phyloP scores from a whole-genome alignment of 2,888 invertebrate species.

The Elaeidobius kamerunicus region DNA sequence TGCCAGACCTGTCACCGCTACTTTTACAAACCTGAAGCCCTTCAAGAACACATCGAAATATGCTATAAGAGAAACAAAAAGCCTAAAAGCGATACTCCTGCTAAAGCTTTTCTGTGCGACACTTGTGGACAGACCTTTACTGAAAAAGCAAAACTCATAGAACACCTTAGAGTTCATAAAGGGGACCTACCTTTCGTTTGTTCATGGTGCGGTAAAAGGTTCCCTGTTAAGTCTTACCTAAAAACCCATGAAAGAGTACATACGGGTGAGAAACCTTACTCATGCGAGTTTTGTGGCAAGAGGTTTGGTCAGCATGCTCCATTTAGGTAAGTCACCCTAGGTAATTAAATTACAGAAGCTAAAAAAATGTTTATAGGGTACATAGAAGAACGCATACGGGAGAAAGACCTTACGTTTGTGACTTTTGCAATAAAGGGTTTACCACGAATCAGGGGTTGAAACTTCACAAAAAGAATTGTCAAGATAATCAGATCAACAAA shows the following conservation, averaged over 20 bases:
- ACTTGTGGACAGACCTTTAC: conserved; percentile 44
- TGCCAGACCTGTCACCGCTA: conserved; percentile 43
- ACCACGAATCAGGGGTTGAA: conserved; percentile 56
- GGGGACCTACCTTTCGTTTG: conserved; percentile 51
- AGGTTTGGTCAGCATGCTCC: conserved; percentile 37
- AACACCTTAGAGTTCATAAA: conserved; percentile 49
- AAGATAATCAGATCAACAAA: conserved; percentile 36
- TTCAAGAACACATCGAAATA: conserved; percentile 51
- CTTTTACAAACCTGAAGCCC: conserved; percentile 41
- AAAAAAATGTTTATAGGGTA: no score
- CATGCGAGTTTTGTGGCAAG: conserved; percentile 42
- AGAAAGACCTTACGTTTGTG: conserved; percentile 50
- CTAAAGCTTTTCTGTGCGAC: conserved; percentile 39
- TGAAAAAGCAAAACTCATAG: conserved; percentile 39
- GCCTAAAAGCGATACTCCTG: conserved; percentile 22
- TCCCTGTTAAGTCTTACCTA: conserved; percentile 47
- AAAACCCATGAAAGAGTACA: conserved; percentile 45
- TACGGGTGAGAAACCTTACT: conserved; percentile 45
- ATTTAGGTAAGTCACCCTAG: conserved; percentile 34
- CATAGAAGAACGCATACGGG: conserved; percentile 43
- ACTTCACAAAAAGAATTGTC: conserved; percentile 50
- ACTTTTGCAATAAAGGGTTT: conserved; percentile 56
- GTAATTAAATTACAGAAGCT: no score
- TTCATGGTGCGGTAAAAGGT: conserved; percentile 53
- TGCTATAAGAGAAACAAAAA: conserved; percentile 35